Conservation (phyloP, 2,797 vertebrate species). For the Prunella strophiata region DNA sequence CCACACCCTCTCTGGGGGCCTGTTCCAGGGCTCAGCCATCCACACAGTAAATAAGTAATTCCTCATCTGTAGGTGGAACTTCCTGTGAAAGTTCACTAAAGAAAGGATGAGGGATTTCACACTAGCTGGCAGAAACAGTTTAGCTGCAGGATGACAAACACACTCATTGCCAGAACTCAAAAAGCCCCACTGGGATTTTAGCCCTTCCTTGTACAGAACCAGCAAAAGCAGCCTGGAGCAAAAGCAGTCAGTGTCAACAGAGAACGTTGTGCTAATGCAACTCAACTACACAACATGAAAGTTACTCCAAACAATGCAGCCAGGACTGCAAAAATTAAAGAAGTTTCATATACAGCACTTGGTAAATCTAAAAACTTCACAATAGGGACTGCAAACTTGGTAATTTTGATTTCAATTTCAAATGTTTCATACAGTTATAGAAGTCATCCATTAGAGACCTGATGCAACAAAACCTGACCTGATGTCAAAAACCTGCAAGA, state of each 20-base stretch:
- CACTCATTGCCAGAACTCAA: not conserved
- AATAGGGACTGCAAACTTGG: not conserved
- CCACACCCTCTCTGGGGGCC: not conserved
- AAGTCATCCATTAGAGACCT: not conserved
- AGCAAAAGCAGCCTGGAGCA: not conserved
- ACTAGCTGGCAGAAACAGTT: not conserved
- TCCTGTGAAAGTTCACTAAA: not conserved
- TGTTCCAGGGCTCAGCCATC: not conserved
- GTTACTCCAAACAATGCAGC: not conserved
- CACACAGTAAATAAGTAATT: not conserved
- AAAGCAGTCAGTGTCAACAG: not conserved
- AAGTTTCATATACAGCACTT: not conserved
- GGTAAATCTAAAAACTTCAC: not conserved
- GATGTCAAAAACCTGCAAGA: not conserved
- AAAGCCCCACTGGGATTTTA: not conserved
- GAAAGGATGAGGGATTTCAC: not conserved
- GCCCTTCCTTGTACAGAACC: not conserved
- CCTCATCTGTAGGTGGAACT: not conserved
- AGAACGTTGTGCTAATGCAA: not conserved
- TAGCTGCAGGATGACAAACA: not conserved
- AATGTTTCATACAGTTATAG: not conserved
- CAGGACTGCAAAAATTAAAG: not conserved
- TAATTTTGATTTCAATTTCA: not conserved
- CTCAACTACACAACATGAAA: not conserved
- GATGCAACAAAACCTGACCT: not conserved